Percentiles rank a stretch among this genome's conserved stretches.
Conservation (phyloP, 1,140 invertebrate species). For the Aphidius ervi region DNA sequence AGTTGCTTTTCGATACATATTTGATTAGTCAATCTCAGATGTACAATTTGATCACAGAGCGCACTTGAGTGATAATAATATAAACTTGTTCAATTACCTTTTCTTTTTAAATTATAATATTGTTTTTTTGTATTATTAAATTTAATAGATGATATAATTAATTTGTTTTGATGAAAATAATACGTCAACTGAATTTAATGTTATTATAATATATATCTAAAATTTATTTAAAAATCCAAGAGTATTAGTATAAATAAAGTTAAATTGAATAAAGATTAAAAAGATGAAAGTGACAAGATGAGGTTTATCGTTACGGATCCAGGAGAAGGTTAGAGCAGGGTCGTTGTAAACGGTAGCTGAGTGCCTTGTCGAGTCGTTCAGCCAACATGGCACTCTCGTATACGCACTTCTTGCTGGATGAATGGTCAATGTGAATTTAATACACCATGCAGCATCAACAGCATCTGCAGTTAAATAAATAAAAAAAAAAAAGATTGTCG, state of each 20-base stretch:
- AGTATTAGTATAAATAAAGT: conserved; percentile 1
- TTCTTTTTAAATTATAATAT: no score
- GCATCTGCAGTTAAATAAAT: conserved; percentile 6
- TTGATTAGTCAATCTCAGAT: conserved; percentile 23
- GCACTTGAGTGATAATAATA: background rate
- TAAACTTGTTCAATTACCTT: background rate
- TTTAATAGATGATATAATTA: no score
- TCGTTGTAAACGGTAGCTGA: conserved; percentile 37
- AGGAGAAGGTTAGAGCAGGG: background rate
- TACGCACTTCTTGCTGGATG: conserved; percentile 24
- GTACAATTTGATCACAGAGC: background rate
- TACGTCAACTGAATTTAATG: no score
- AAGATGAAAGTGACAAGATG: background rate
- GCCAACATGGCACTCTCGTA: conserved; percentile 30
- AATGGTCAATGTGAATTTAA: conserved; percentile 29
- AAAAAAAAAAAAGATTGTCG: conserved; percentile 6
- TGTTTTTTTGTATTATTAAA: no score
- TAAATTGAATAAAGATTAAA: background rate
- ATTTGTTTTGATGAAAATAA: no score
- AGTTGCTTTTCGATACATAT: conserved; percentile 21
- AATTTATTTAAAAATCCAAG: background rate
- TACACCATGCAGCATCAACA: conserved; percentile 9
- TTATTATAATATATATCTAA: no score
- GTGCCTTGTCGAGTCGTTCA: conserved; percentile 27
- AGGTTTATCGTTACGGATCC: conserved; percentile 6